Percentiles rank a stretch among this genome's conserved stretches.
Conservation (phyloP, 2,797 vertebrate species). For the Columba guinea region DNA sequence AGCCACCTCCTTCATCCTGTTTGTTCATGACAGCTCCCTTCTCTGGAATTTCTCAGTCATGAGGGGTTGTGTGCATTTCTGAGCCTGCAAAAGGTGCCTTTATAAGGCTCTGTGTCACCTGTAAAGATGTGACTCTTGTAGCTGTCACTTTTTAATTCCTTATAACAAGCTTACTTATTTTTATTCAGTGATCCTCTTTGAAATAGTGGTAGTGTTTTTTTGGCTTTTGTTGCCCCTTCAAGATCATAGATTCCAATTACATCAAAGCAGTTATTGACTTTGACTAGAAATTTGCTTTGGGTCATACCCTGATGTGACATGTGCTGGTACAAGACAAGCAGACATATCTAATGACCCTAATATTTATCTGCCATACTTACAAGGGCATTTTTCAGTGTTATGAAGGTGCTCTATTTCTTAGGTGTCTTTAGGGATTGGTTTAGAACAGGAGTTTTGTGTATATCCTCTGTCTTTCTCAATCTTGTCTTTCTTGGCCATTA, state of each 20-base stretch:
- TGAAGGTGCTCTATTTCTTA: not conserved
- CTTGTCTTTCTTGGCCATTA: not conserved
- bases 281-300: not conserved
- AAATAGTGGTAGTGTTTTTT: not conserved
- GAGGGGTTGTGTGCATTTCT: conserved; percentile 11
- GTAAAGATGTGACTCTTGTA: not conserved
- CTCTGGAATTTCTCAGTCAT: not conserved
- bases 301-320: not conserved
- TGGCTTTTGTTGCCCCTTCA: conserved; percentile 16
- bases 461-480: not conserved
- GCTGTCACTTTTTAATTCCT: not conserved
- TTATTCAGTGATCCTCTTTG: conserved; percentile 55
- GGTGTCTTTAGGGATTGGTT: not conserved
- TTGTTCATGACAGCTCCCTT: not conserved
- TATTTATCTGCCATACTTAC: not conserved
- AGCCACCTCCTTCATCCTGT: not conserved
- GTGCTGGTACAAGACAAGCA: not conserved
- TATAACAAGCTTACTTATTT: conserved; percentile 45
- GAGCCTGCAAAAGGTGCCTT: conserved; percentile 17
- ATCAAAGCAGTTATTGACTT: conserved; percentile 37
- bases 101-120: not conserved
- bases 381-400: not conserved
- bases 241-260: not conserved
- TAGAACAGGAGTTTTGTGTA: not conserved
- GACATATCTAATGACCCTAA: not conserved